phyloP scores from a whole-genome alignment of 2,888 invertebrate species.

The Apodemia mormo region DNA sequence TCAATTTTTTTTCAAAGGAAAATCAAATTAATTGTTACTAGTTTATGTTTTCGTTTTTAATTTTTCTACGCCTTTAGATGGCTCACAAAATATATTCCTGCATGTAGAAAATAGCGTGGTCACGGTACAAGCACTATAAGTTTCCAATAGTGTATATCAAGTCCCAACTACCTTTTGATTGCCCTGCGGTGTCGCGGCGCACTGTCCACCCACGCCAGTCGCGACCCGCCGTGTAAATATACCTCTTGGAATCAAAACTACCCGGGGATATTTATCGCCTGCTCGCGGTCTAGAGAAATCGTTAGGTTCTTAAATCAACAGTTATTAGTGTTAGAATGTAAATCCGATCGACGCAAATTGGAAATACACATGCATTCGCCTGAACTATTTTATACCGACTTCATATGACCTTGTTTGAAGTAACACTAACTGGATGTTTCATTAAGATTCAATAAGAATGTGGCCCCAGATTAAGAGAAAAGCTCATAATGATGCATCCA shows the following conservation, averaged over 20 bases:
- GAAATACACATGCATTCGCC: no score
- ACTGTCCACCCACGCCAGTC: conserved; percentile 45
- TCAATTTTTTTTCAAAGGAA: no score
- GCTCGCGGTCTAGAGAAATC: conserved; percentile 42
- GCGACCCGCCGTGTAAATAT: conserved; percentile 66
- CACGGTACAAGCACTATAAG: conserved; percentile 39
- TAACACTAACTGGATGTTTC: no score
- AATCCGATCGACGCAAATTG: background rate
- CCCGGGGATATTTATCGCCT: conserved; percentile 71
- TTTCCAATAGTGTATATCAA: conserved; percentile 46
- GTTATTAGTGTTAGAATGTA: background rate
- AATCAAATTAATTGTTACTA: no score
- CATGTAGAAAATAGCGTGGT: background rate
- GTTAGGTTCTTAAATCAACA: conserved; percentile 41
- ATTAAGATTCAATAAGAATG: no score
- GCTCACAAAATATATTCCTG: background rate
- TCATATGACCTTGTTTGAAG: no score
- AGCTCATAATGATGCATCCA: no score
- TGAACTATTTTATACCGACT: no score
- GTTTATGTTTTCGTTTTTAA: no score
- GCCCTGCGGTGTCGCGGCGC: conserved; percentile 53
- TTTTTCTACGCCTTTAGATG: background rate
- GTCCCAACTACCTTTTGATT: conserved; percentile 56
- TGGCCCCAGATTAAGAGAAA: no score
- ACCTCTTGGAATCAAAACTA: conserved; percentile 72